These are phyloP conservation scores for Melitaea athalia DNA, from an alignment of 2,888 invertebrate species.

Conservation along the genomic window DNA sequence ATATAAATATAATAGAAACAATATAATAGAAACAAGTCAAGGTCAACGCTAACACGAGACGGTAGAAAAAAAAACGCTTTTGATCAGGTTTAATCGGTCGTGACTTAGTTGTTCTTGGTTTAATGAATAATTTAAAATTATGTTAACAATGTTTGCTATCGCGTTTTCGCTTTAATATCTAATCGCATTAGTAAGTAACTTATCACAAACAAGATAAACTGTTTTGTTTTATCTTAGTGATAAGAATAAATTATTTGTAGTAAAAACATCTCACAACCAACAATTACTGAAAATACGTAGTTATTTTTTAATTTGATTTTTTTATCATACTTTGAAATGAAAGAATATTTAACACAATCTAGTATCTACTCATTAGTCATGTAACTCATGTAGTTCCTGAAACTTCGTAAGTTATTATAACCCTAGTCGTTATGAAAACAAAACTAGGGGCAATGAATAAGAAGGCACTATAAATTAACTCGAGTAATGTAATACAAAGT, in stretches of 20 bases:
- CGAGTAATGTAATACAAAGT: slow-evolving; percentile 79
- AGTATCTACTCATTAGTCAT: neutral
- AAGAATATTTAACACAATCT: neutral
- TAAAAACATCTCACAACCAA: neutral
- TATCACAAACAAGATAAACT: slow-evolving; percentile 15
- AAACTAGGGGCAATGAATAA: slow-evolving; percentile 73
- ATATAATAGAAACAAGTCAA: slow-evolving; percentile 52
- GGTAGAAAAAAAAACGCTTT: slow-evolving; percentile 39
- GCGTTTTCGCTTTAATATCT: slow-evolving; percentile 36
- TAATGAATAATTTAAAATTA: slow-evolving; percentile 40
- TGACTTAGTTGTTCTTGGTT: slow-evolving; percentile 46
- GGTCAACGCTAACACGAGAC: slow-evolving; percentile 52
- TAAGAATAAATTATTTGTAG: neutral
- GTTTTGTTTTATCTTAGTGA: slow-evolving; percentile 13
- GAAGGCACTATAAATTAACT: slow-evolving; percentile 78
- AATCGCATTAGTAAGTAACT: slow-evolving; percentile 34
- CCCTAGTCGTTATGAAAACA: slow-evolving; percentile 50
- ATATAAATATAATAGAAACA: slow-evolving; percentile 27
- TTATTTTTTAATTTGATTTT: neutral
- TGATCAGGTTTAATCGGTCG: slow-evolving; percentile 51
- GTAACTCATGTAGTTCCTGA: neutral
- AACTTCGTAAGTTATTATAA: slow-evolving; percentile 27
- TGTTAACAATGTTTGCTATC: slow-evolving; percentile 37
- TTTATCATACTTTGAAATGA: neutral
- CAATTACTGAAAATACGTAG: neutral